Evolutionary conservation across 1,140 invertebrate genomes (phyloP), one percentile per base, ranked within the genome.

Genomic region (Matsumurasca onukii): DNA sequence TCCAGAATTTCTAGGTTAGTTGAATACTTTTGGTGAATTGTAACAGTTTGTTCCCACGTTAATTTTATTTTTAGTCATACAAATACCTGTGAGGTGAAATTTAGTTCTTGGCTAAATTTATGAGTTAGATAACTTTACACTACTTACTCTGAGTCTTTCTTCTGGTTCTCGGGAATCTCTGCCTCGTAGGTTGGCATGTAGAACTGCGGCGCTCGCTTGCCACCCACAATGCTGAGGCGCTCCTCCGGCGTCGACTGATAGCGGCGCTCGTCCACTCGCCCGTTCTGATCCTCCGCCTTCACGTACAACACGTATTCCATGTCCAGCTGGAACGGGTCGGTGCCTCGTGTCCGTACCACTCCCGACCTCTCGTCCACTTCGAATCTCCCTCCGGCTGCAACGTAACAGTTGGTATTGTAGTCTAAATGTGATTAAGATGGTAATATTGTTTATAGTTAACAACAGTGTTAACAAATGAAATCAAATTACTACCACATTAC

Each of bases 261-360:
- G 57, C 89, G 84, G 66, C 91, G 86, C 73, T 96, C 93, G 75
- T 94, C 93, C 13, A 94, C 88, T 63, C 93, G 86, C 24, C 94
- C 94, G 77, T 94, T 96, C 80, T 94, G 94, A 84, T 97, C 95
- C 83, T 97, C 94, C 0, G 95, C 94, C 81, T 96, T 96, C 15
- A 97, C 94, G 77, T 97, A 97, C 66, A 97, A 82, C 20, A 97
- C 94, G 78, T 97, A 97, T 77, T 97, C 95, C 92, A 96, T 96
- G 78, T 97, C 95, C 74, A 97, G 80, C 79, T 96, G 94, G 77
- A 97, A 97, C 15, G 93, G 88, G 77, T 96, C 94, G 0, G 88
- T 93, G 48, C 94, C 94, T 51, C 92, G 83, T 0, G 94, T 97
- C 22, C 94, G 84, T n/a, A 97, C 94, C 12, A 97, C 94, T 0